Conservation (phyloP, 2,888 invertebrate species). For the Monochamus alternatus region DNA sequence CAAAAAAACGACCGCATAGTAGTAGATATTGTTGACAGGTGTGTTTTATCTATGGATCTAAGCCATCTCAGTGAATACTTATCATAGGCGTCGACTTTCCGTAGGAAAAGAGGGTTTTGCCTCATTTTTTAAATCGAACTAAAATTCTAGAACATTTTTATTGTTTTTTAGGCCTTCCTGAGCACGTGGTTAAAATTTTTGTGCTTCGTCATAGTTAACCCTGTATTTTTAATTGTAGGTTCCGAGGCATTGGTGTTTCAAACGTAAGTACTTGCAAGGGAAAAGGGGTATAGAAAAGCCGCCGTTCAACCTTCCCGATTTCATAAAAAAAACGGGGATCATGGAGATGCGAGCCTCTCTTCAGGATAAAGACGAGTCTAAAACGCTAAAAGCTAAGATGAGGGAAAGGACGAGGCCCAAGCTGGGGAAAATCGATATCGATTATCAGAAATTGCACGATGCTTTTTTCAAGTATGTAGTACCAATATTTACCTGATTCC, state of each 20-base stretch:
- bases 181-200: conserved; percentile 14
- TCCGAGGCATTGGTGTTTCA: conserved; percentile 98
- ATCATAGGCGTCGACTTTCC: no score
- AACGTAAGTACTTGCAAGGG: conserved; percentile 87
- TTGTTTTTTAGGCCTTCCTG: no score
- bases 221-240: conserved; percentile 72
- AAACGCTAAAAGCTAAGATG: conserved; percentile 97
- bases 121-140: no score
- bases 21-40: no score
- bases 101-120: no score
- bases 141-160: no score
- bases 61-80: no score
- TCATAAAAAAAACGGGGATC: conserved; percentile 99
- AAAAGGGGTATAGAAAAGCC: conserved; percentile 99
- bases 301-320: conserved; percentile 98
- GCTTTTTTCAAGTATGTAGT: conserved; percentile 92
- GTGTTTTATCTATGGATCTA: no score
- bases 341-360: conserved; percentile 99
- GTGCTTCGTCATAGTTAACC: no score
- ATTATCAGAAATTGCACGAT: conserved; percentile 99
- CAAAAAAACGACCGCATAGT: no score
- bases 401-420: conserved; percentile 96
- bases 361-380: conserved; percentile 97
- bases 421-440: conserved; percentile 99
- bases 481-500: no score